Percentiles rank a stretch among this genome's conserved stretches.
Evolutionary conservation across 2,113 vertebrate genomes (phyloP).

Genomic region (Petromus typicus): DNA sequence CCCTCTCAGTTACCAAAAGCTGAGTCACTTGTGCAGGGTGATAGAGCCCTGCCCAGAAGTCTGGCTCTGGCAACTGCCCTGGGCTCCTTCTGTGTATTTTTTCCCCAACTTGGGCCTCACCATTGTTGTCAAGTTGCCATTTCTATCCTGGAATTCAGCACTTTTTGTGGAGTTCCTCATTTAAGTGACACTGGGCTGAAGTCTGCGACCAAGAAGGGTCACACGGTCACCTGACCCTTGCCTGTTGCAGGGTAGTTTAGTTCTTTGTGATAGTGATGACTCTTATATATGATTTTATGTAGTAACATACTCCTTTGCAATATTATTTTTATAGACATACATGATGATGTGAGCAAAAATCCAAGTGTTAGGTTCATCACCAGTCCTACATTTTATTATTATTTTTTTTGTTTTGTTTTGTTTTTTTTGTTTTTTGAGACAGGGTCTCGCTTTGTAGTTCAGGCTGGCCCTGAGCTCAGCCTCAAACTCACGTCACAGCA

Average conservation of each 20-base stretch:
- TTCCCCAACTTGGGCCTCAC: neutral
- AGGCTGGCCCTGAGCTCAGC: too few relatives aligned
- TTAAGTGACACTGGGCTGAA: too few relatives aligned
- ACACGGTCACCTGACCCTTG: neutral
- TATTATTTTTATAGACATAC: neutral
- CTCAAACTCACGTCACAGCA: too few relatives aligned
- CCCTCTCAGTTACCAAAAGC: neutral
- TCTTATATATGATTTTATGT: neutral
- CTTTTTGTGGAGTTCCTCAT: neutral
- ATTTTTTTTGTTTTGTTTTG: too few relatives aligned
- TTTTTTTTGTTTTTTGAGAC: too few relatives aligned
- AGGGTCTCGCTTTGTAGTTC: too few relatives aligned
- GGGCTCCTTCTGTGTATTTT: accelerated
- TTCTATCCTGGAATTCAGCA: too few relatives aligned
- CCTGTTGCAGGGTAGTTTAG: neutral
- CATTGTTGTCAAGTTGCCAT: too few relatives aligned
- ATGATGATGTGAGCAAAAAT: neutral
- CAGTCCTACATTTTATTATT: too few relatives aligned
- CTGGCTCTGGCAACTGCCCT: too few relatives aligned
- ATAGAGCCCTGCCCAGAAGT: neutral
- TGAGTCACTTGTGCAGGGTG: neutral
- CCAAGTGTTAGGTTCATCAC: neutral
- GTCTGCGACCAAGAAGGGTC: neutral
- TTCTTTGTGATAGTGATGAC: neutral
- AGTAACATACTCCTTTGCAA: neutral